Base-by-base conservation (phyloP, 2,113 vertebrate species). In the Dicerorhinus sumatrensis region DNA sequence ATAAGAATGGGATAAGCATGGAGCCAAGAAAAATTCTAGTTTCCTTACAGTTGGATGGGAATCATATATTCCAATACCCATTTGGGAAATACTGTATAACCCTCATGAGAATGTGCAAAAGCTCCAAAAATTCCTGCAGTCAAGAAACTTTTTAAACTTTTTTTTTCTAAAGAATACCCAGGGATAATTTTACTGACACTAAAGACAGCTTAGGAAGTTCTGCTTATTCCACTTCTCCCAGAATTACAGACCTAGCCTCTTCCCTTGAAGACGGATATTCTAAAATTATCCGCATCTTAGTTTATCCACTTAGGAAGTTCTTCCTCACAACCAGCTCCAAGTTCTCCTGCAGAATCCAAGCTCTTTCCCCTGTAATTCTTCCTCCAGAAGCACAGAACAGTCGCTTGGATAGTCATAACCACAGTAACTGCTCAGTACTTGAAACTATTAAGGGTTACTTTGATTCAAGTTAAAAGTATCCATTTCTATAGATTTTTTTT, bases 371-470 rank as follows among this genome's bases (percentile, higher is more conserved):
- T 54, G 10, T 18, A 5, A 2, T 5, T 12, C 18, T 54, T 39
- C 70, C 60, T 18, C 5, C 76, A 1, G 27, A 79, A 81, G 48
- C 77, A 31, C 62, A 46, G 85, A 62, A 25, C 23, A 5, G 16
- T 9, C 20, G 21, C 36, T 9, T 14, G 54, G 12, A 27, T 0
- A 42, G 27, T 12, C 31, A 16, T 1, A 7, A 0, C 3, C 29
- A 6, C 4, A 39, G n/a, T 0, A 17, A 21, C 7, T 8, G 16
- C n/a, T 94, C 36, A 7, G 31, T 8, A 10, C 42, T 39, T 9
- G 25, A 25, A 77, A 31, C n/a, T 11, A 11, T 9, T 48, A 42
- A 42, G 31, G 20, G 31, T 18, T 76, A 39, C 39, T n/a, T 69
- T 80, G 80, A 23, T 10, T 54, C 10, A 17, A 11, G 21, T 6